phyloP scores from a whole-genome alignment of 2,797 vertebrate species.

The Coregonus ussuriensis region DNA sequence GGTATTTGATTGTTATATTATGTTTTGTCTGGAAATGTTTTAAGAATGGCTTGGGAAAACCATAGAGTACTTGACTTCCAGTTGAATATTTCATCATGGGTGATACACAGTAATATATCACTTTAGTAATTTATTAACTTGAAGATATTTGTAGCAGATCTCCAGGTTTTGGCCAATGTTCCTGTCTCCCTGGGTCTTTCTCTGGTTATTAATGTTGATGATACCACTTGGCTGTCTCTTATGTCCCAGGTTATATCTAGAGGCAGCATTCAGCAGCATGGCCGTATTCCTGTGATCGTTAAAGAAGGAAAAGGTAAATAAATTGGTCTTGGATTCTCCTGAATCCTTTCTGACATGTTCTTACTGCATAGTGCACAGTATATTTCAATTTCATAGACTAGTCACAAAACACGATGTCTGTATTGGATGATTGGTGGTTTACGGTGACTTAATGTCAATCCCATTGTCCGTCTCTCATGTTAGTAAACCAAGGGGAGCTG shows the following conservation, averaged over 20 bases:
- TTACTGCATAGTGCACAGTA: no score
- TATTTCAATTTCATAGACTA: no score
- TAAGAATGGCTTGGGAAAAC: neutral
- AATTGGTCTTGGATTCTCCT: neutral
- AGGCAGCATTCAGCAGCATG: slow-evolving; percentile 72
- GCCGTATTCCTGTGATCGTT: slow-evolving; percentile 61
- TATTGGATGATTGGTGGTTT: no score
- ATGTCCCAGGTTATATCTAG: slow-evolving; percentile 81
- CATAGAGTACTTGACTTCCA: neutral
- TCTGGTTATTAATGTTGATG: neutral
- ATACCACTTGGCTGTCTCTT: neutral
- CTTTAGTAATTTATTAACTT: neutral
- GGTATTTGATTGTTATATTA: neutral
- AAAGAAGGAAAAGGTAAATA: slow-evolving; percentile 66
- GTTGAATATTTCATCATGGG: neutral
- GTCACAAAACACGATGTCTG: no score
- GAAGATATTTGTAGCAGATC: neutral
- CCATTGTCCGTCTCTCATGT: slow-evolving; percentile 52
- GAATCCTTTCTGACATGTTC: neutral
- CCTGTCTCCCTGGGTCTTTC: neutral
- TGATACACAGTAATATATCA: neutral
- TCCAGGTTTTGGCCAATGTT: neutral
- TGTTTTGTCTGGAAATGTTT: neutral
- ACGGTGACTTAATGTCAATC: no score
- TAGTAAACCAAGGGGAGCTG: slow-evolving; percentile 78